Percentiles rank a stretch among this genome's conserved stretches.
Evolutionary conservation across 2,113 vertebrate species (phyloP).

Genomic region (Myrmophylax atrothorax): DNA sequence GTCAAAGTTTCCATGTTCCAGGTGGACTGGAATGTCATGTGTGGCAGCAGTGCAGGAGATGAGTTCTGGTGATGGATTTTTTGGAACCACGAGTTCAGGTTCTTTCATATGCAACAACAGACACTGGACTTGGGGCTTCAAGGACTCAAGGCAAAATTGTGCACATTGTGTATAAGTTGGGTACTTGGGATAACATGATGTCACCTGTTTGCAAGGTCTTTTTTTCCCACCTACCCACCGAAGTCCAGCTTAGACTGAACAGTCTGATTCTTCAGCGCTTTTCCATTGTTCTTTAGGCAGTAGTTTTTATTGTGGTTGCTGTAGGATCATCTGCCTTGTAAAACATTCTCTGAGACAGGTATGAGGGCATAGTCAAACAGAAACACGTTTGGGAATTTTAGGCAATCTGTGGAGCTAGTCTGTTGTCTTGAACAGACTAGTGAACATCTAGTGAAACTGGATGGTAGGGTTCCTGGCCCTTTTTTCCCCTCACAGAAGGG

Average conservation of each 20-base stretch:
- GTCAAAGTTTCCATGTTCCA: not conserved
- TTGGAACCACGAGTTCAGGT: not conserved
- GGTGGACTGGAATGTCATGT: not conserved
- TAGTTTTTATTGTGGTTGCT: not conserved
- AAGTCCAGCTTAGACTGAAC: not conserved
- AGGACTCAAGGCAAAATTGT: not conserved
- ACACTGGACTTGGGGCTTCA: not conserved
- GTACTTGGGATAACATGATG: not conserved
- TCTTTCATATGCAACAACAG: not conserved
- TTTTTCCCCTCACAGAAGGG: not conserved
- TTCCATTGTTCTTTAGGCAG: not conserved
- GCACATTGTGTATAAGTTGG: fast-evolving
- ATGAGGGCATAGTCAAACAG: not conserved
- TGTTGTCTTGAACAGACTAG: not conserved
- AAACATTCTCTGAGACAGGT: not conserved
- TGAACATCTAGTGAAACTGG: not conserved
- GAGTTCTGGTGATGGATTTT: not conserved
- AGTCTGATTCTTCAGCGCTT: not conserved
- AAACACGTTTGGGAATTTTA: not conserved
- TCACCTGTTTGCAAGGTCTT: not conserved
- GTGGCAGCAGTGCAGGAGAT: not conserved
- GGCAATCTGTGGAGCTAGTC: not conserved
- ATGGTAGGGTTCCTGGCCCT: not conserved
- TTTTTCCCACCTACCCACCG: not conserved
- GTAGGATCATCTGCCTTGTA: not conserved